Evolutionary conservation across 2,888 invertebrate species (phyloP).

Genomic region (Noctua fimbriata): DNA sequence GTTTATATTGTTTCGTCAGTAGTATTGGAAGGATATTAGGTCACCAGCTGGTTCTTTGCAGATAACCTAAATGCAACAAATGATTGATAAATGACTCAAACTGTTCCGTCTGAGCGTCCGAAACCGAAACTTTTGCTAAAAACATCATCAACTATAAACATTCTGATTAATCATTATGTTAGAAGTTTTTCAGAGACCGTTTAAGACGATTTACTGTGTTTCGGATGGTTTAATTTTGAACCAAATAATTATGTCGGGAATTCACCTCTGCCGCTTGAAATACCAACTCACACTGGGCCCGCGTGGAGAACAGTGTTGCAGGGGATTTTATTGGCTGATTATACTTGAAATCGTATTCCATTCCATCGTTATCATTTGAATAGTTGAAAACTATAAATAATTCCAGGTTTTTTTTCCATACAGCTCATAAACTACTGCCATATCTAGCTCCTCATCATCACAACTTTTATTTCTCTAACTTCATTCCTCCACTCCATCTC

Average conservation of each 20-base stretch:
- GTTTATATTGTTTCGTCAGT: conserved; percentile 17
- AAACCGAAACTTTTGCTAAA: conserved; percentile 27
- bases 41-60: conserved; percentile 25
- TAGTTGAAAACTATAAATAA: not conserved
- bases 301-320: not conserved
- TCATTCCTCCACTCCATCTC: conserved; percentile 2
- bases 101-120: conserved; percentile 20
- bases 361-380: not conserved
- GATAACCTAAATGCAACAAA: conserved; percentile 17
- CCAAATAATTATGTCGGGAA: not conserved
- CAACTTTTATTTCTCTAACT: not conserved
- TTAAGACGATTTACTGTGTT: conserved; percentile 17
- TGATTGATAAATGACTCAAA: conserved; percentile 28
- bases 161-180: conserved; percentile 28
- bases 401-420: not conserved
- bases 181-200: conserved; percentile 22
- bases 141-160: conserved; percentile 24
- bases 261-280: not conserved
- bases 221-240: conserved; percentile 31
- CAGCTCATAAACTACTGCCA: not conserved
- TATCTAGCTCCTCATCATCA: not conserved
- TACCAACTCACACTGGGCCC: not conserved
- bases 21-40: conserved; percentile 9
- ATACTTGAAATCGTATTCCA: not conserved
- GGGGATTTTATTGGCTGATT: not conserved